Evolutionary conservation across 2,888 invertebrate species (phyloP), one percentile per base, ranked within the genome.

Genomic region (Ophraella communa): DNA sequence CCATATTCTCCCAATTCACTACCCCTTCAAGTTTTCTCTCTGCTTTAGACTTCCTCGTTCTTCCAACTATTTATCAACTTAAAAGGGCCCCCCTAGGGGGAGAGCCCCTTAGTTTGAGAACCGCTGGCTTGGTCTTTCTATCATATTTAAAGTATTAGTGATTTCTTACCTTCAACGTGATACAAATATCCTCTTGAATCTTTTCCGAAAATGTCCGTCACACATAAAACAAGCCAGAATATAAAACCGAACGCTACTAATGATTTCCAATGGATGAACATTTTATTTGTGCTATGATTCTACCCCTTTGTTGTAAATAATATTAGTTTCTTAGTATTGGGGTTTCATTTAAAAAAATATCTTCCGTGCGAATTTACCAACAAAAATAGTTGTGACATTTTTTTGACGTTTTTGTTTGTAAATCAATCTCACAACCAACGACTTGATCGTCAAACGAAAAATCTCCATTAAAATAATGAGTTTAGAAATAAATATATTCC

Each of bases 231-330:
- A 18, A 73, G 27, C 78, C 78, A 79, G 66, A 79, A 77, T 14
- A 74, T 67, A n/a, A 75, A 65, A n/a, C 77, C 79, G 44, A 77
- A 73, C 23, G 71, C 68, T 0, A 79, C 18, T 14, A 79, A 65
- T 1, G 74, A 71, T 66, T 74, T 78, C 79, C 79, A 79, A 52
- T 73, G 72, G 10, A 79, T 65, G 44, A 74, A 73, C 74, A 75
- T 77, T 64, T 68, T 5, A 39, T 4, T 74, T 23, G 21, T 20
- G n/a, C 14, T 24, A n/a, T n/a, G 4, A 51, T 17, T 24, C 14
- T 27, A 18, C 52, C 8, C 17, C 18, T 24, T 4, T 56, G 44
- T 56, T 56, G 44, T 45, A 27, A 3, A n/a, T 5, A n/a, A 33
- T 24, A 27, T 11, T 18, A 23, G 23, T 14, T 39, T 14, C 5